Percentiles rank a stretch among this genome's conserved stretches.
Evolutionary conservation across 2,888 invertebrate genomes (phyloP).

Genomic region (Rhaphigaster nebulosa): DNA sequence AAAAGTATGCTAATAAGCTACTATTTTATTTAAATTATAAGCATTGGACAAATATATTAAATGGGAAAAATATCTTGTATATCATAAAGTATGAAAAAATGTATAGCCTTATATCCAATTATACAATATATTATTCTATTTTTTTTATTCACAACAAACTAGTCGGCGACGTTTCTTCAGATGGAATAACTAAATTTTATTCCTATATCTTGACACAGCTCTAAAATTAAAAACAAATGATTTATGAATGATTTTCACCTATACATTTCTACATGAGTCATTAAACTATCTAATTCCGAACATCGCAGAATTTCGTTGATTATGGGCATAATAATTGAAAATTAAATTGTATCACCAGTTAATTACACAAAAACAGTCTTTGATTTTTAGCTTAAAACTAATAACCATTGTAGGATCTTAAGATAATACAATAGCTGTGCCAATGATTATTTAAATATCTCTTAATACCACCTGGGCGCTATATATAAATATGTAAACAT

Average conservation of each 20-base stretch:
- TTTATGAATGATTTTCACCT: not conserved
- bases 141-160: not conserved
- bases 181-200: not conserved
- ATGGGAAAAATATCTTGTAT: not conserved
- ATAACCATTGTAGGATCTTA: slow-evolving; percentile 8
- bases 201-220: slow-evolving; percentile 38
- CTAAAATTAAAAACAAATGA: not conserved
- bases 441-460: slow-evolving; percentile 33
- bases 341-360: slow-evolving; percentile 39
- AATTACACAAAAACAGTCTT: slow-evolving; percentile 52
- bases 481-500: slow-evolving; percentile 50
- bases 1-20: not conserved
- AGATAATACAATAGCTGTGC: slow-evolving; percentile 37
- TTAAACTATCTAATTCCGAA: not conserved
- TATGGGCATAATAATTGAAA: not conserved
- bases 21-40: not conserved
- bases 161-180: slow-evolving; percentile 25
- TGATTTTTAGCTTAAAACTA: slow-evolving; percentile 49
- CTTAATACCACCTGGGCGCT: not conserved
- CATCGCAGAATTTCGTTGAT: not conserved
- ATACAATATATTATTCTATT: not conserved
- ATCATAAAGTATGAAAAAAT: not conserved
- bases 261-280: slow-evolving; percentile 7
- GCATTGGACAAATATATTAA: not conserved
- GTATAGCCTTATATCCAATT: not conserved